Percentiles rank a stretch among this genome's conserved stretches.
Conservation (phyloP, 1,140 invertebrate genomes). For the Drosophila arawakana region DNA sequence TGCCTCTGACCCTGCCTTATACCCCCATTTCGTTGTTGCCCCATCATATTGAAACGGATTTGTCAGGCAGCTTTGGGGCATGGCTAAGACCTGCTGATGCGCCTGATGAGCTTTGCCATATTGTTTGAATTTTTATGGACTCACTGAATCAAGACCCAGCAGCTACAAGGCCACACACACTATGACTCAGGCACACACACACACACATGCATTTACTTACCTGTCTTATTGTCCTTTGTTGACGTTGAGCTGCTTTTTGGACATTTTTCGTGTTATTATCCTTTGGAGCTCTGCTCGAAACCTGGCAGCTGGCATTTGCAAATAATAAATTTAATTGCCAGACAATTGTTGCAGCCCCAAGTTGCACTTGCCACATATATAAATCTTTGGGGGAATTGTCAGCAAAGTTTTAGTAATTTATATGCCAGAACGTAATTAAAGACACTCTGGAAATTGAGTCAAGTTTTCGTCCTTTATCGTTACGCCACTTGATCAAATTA, state of each 20-base stretch:
- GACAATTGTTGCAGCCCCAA: slow-evolving; percentile 17
- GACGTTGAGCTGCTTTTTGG: slow-evolving; percentile 29
- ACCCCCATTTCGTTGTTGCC: not conserved
- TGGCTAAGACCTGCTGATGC: slow-evolving; percentile 71
- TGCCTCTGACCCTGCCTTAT: not conserved
- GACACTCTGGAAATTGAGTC: slow-evolving; percentile 11
- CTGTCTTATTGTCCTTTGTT: not conserved
- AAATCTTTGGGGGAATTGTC: slow-evolving; percentile 18
- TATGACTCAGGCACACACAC: not conserved
- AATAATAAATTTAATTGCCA: slow-evolving; percentile 63
- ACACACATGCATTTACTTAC: not conserved
- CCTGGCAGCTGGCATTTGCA: slow-evolving; percentile 4
- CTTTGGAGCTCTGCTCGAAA: not conserved
- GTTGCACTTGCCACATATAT: slow-evolving; percentile 11
- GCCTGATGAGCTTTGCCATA: slow-evolving; percentile 74
- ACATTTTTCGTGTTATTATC: slow-evolving; percentile 42
- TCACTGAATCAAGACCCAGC: slow-evolving; percentile 11
- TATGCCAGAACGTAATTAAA: slow-evolving; percentile 25
- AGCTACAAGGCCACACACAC: not conserved
- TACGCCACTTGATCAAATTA: slow-evolving; percentile 45
- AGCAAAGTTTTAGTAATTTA: slow-evolving; percentile 28
- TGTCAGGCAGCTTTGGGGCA: slow-evolving; percentile 57
- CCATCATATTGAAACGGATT: slow-evolving; percentile 41
- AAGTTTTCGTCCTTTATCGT: slow-evolving; percentile 21
- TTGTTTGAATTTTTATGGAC: slow-evolving; percentile 71